These are phyloP conservation scores for Trissoscelio sp. DNA, from an alignment of 2,888 invertebrate genomes.

Conservation along the genomic window DNA sequence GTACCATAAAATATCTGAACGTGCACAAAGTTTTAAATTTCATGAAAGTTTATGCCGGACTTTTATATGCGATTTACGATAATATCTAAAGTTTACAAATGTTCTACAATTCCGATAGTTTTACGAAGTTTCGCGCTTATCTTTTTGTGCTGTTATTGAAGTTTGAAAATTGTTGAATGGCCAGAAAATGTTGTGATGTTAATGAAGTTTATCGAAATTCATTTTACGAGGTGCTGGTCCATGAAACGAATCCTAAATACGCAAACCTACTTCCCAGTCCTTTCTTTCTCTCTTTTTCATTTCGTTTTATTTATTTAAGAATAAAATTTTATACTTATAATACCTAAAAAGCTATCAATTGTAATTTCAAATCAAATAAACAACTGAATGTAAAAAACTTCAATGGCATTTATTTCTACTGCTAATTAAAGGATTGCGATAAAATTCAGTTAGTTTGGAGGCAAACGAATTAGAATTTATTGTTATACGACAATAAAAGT, in stretches of 20 bases:
- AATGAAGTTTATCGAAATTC: conserved; percentile 49
- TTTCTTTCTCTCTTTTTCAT: not conserved
- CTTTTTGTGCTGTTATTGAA: conserved; percentile 43
- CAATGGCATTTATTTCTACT: conserved; percentile 18
- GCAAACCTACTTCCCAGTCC: not conserved
- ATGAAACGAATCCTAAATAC: not conserved
- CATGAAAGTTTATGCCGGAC: conserved; percentile 36
- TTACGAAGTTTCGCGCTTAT: conserved; percentile 48
- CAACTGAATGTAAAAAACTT: conserved; percentile 10
- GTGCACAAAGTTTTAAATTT: conserved; percentile 43
- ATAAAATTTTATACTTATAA: not conserved
- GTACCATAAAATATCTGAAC: conserved; percentile 5
- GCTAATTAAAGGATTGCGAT: conserved; percentile 15
- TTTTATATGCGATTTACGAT: conserved; percentile 56
- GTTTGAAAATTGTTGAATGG: conserved; percentile 36
- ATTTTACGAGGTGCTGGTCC: conserved; percentile 4
- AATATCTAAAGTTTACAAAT: conserved; percentile 57
- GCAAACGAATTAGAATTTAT: conserved; percentile 7
- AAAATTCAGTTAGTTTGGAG: conserved; percentile 30
- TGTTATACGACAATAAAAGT: not conserved
- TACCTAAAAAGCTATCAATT: not conserved
- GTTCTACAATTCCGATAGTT: conserved; percentile 57
- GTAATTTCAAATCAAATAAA: conserved; percentile 1
- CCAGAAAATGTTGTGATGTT: conserved; percentile 28
- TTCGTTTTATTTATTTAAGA: not conserved